Evolutionary conservation across 2,888 invertebrate species (phyloP).

Genomic region (Andrena dorsata): DNA sequence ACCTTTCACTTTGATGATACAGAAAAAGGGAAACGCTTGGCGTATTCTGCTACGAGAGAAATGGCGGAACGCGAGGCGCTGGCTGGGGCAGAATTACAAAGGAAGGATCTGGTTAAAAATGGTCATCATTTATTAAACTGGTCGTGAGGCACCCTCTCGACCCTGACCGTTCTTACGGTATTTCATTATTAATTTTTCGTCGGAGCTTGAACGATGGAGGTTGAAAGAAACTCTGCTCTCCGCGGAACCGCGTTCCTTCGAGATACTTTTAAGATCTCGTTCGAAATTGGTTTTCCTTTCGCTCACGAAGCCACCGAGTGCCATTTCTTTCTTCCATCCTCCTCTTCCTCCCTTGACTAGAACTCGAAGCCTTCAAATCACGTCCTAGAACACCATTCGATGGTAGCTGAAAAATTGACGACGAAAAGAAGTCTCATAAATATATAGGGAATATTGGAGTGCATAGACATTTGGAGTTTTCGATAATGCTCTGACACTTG

Average conservation of each 20-base stretch:
- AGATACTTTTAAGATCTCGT: slow-evolving; percentile 31
- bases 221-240: slow-evolving; percentile 15
- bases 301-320: neutral
- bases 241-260: slow-evolving; percentile 26
- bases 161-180: slow-evolving; percentile 45
- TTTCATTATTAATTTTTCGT: slow-evolving; percentile 58
- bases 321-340: slow-evolving; percentile 10
- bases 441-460: neutral
- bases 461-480: neutral
- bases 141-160: slow-evolving; percentile 26
- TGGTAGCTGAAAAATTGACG: neutral
- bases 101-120: slow-evolving; percentile 63
- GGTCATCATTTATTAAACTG: slow-evolving; percentile 61
- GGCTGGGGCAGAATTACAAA: slow-evolving; percentile 28
- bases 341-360: neutral
- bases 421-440: neutral
- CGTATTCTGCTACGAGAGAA: slow-evolving; percentile 1
- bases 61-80: neutral
- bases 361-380: slow-evolving; percentile 13
- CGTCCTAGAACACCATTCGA: neutral
- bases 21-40: neutral
- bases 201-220: slow-evolving; percentile 13
- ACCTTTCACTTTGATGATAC: slow-evolving; percentile 8
- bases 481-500: neutral
- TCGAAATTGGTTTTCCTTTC: slow-evolving; percentile 44